phyloP scores from a whole-genome alignment of 2,113 vertebrate genomes.

The Microcebus murinus region DNA sequence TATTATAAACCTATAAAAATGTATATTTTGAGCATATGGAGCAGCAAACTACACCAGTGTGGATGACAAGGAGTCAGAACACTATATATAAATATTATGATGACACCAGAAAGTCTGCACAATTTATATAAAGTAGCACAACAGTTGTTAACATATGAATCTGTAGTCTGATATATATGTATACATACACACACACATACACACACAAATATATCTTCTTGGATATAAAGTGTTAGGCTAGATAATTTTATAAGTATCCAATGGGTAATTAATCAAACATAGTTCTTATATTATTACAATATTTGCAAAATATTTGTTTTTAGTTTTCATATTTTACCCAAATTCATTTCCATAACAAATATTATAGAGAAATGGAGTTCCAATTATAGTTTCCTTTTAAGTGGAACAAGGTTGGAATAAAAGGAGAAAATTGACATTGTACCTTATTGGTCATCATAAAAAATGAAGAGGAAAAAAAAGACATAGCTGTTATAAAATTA shows the following conservation, averaged over 20 bases:
- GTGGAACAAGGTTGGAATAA: not conserved
- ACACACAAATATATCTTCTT: constrained; percentile 26
- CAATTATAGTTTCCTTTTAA: constrained; percentile 13
- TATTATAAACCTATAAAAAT: constrained; percentile 84
- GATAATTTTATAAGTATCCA: constrained; percentile 38
- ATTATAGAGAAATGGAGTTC: not conserved
- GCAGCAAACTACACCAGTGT: constrained; percentile 71
- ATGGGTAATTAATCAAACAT: not conserved
- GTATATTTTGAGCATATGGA: constrained; percentile 84
- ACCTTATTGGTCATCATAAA: not conserved
- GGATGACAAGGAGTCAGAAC: constrained; percentile 76
- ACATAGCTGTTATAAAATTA: constrained; percentile 8
- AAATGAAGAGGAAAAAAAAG: constrained; percentile 50
- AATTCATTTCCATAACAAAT: constrained; percentile 63
- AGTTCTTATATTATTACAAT: constrained; percentile 54
- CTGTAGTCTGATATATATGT: constrained; percentile 33
- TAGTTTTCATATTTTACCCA: constrained; percentile 63
- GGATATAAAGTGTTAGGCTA: constrained; percentile 67
- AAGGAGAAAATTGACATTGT: not conserved
- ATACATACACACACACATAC: not conserved
- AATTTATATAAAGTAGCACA: constrained; percentile 71
- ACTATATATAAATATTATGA: constrained; percentile 76
- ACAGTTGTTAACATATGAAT: constrained; percentile 57
- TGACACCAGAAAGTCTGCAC: constrained; percentile 79
- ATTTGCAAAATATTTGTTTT: constrained; percentile 56